These are phyloP conservation scores for Heteromurus nitidus DNA, from an alignment of 2,888 invertebrate species.

Conservation along the genomic window DNA sequence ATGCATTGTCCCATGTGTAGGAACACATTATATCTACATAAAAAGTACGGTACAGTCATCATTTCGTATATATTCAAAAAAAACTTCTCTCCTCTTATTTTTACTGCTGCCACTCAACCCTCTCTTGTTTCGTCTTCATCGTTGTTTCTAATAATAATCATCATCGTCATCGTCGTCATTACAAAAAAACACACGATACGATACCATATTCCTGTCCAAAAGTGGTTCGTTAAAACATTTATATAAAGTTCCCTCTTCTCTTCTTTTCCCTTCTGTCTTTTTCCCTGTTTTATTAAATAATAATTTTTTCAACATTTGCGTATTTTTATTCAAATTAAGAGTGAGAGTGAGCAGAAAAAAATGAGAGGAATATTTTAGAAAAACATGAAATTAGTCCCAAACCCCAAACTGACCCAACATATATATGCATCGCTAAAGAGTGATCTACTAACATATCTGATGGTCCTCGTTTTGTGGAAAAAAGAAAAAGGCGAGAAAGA, in stretches of 20 bases:
- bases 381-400: not conserved
- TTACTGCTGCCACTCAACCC: constrained; percentile 31
- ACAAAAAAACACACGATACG: constrained; percentile 38
- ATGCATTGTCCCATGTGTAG: no score
- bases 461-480: not conserved
- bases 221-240: constrained; percentile 60
- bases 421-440: not conserved
- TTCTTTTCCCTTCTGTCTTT: not conserved
- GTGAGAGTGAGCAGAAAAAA: not conserved
- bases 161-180: constrained; percentile 23
- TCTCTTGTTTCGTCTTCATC: constrained; percentile 41
- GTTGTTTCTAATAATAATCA: constrained; percentile 37
- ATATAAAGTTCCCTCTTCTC: constrained; percentile 23
- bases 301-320: constrained; percentile 8
- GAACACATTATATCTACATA: constrained; percentile 14
- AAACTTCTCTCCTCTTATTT: no score
- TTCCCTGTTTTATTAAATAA: not conserved
- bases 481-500: no score
- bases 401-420: no score
- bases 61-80: constrained; percentile 8
- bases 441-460: not conserved
- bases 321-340: not conserved
- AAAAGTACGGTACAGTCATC: constrained; percentile 9
- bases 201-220: constrained; percentile 24
- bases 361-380: not conserved